Conservation (phyloP, 1,140 invertebrate genomes). For the Thrips palmi region DNA sequence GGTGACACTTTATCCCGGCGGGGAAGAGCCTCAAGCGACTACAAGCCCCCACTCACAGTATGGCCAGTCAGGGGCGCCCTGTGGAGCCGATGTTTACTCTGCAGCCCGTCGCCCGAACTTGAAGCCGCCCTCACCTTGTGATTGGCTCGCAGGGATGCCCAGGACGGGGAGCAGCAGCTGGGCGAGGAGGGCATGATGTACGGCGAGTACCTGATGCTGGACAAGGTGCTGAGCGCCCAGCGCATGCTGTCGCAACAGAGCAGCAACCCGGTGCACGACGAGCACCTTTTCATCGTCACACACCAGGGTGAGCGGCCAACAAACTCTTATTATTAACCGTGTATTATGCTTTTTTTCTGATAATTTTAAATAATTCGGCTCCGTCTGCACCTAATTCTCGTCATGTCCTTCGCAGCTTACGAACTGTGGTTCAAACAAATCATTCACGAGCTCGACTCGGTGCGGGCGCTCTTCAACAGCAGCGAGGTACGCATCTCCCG, state of each 20-base stretch:
- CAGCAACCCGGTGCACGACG: constrained; percentile 89
- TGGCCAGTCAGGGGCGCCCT: too few species aligned
- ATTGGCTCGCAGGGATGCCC: too few species aligned
- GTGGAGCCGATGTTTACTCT: too few species aligned
- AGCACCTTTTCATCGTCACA: constrained; percentile 93
- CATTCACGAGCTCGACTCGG: constrained; percentile 89
- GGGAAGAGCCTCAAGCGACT: too few species aligned
- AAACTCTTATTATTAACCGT: neutral
- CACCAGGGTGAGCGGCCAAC: constrained; percentile 66
- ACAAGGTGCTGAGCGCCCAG: constrained; percentile 66
- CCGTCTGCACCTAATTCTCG: constrained; percentile 10
- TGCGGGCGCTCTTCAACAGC: constrained; percentile 62
- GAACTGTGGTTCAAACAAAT: constrained; percentile 99
- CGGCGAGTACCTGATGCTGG: constrained; percentile 72
- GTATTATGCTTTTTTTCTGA: constrained; percentile 2
- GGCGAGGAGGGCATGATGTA: constrained; percentile 65
- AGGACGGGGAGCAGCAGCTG: too few species aligned
- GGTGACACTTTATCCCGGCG: too few species aligned
- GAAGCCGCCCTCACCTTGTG: too few species aligned
- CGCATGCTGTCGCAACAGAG: constrained; percentile 27
- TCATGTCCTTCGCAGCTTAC: constrained; percentile 54
- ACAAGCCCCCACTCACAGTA: too few species aligned
- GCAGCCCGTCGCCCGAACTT: too few species aligned
- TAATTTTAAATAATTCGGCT: constrained; percentile 4
- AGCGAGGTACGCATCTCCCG: constrained; percentile 32